These are phyloP conservation scores for Pycnomerus fuliginosus DNA, from an alignment of 2,888 invertebrate species.

Conservation along the genomic window DNA sequence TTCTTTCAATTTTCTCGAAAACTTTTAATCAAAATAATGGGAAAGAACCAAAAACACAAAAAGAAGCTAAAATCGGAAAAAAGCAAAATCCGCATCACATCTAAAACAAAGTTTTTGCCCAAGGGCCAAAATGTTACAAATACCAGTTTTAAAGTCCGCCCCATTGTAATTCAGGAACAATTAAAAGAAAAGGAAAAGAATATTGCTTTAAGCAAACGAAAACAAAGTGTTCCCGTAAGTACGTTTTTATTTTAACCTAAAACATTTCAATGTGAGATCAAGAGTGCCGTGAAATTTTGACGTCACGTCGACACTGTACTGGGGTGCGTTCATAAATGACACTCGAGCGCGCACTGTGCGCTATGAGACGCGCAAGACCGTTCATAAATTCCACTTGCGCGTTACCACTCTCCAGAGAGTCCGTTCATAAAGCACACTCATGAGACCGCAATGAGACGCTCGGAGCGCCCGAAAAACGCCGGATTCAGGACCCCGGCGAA, in stretches of 20 bases:
- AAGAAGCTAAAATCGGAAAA: constrained; percentile 80
- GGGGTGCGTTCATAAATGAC: background rate
- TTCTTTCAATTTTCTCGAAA: no score
- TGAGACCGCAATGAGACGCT: no score
- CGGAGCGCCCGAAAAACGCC: no score
- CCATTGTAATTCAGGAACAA: constrained; percentile 81
- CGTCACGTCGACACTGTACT: background rate
- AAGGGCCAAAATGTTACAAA: constrained; percentile 89
- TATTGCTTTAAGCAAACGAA: constrained; percentile 65
- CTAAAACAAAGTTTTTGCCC: constrained; percentile 68
- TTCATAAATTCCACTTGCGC: no score
- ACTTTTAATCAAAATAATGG: constrained; percentile 57
- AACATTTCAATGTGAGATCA: no score
- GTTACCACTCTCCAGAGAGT: no score
- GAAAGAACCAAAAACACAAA: constrained; percentile 63
- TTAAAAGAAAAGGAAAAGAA: constrained; percentile 56
- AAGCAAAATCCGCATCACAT: constrained; percentile 84
- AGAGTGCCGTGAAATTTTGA: no score
- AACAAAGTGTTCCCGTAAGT: constrained; percentile 66
- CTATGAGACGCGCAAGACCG: no score
- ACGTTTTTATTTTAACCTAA: background rate
- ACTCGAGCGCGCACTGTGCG: no score
- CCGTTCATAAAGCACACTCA: no score
- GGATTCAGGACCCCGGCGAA: no score
- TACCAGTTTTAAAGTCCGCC: constrained; percentile 84